These are phyloP conservation scores for Zophobas morio DNA, from an alignment of 1,140 invertebrate species.

Conservation along the genomic window DNA sequence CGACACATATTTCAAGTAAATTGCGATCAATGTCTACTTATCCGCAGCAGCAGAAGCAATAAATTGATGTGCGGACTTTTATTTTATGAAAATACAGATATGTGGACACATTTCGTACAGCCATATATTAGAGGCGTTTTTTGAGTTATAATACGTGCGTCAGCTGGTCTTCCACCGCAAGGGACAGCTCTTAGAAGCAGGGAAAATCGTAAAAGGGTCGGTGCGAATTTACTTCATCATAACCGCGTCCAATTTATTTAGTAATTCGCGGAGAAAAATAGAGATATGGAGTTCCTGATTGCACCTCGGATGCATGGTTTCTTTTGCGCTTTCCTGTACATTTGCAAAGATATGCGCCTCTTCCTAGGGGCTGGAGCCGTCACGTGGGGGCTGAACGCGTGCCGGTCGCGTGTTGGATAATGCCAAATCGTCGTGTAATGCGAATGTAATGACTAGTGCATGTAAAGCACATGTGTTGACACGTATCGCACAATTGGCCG, in stretches of 20 bases:
- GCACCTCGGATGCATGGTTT: too few relatives aligned
- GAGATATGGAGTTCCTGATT: not conserved
- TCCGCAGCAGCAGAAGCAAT: conserved; percentile 50
- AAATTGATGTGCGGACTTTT: conserved; percentile 60
- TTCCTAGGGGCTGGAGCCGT: conserved; percentile 1
- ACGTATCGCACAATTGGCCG: conserved; percentile 41
- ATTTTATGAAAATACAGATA: conserved; percentile 63
- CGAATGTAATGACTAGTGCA: conserved; percentile 49
- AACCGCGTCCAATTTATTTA: conserved; percentile 33
- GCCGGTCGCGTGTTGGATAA: conserved; percentile 47
- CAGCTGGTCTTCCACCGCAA: conserved; percentile 54
- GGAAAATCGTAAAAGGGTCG: conserved; percentile 29
- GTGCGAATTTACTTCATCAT: conserved; percentile 37
- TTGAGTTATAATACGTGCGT: conserved; percentile 60
- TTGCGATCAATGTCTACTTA: conserved; percentile 50
- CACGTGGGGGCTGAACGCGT: conserved; percentile 37
- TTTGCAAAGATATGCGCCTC: conserved; percentile 19
- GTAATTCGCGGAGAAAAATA: conserved; percentile 12
- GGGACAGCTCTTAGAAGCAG: conserved; percentile 33
- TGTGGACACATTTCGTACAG: conserved; percentile 58
- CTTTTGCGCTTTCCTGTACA: not conserved
- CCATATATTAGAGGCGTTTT: conserved; percentile 60
- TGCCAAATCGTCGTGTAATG: conserved; percentile 47
- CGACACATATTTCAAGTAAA: conserved; percentile 14
- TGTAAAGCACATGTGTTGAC: conserved; percentile 49